Conservation (phyloP, 1,140 invertebrate genomes). For the Danaus plexippus region DNA sequence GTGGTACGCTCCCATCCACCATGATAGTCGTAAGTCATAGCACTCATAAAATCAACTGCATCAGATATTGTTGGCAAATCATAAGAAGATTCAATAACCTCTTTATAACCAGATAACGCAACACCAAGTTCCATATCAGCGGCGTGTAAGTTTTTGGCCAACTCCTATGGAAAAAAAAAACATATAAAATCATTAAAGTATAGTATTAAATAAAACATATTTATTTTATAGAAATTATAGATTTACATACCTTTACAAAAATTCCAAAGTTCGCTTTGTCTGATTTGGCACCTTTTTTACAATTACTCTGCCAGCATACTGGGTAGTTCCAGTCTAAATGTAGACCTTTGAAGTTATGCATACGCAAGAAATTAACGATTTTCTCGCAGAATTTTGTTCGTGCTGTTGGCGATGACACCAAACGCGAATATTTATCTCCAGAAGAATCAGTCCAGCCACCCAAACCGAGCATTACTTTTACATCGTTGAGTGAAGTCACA, state of each 20-base stretch:
- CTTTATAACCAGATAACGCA: constrained; percentile 89
- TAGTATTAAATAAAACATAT: too few species aligned
- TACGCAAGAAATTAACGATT: constrained; percentile 78
- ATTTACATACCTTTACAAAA: constrained; percentile 75
- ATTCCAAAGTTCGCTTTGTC: constrained; percentile 86
- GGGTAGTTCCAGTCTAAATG: constrained; percentile 95
- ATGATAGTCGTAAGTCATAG: constrained; percentile 93
- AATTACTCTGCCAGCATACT: constrained; percentile 92
- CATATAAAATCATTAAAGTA: neutral
- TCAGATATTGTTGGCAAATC: constrained; percentile 79
- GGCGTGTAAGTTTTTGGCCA: constrained; percentile 82
- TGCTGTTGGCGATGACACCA: constrained; percentile 76
- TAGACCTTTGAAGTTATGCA: constrained; percentile 84
- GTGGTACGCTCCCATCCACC: constrained; percentile 87
- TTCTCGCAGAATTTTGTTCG: constrained; percentile 80
- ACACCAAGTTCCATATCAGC: constrained; percentile 83
- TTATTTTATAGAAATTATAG: neutral
- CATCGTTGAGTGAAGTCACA: constrained; percentile 74
- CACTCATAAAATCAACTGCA: constrained; percentile 86
- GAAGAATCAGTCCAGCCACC: constrained; percentile 94
- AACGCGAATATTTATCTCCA: constrained; percentile 86
- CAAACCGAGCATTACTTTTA: constrained; percentile 83
- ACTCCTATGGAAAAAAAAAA: constrained; percentile 73
- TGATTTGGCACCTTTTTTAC: constrained; percentile 81
- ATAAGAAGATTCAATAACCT: constrained; percentile 88